Conservation (phyloP, 2,113 vertebrate species). For the Tenrec ecaudatus region DNA sequence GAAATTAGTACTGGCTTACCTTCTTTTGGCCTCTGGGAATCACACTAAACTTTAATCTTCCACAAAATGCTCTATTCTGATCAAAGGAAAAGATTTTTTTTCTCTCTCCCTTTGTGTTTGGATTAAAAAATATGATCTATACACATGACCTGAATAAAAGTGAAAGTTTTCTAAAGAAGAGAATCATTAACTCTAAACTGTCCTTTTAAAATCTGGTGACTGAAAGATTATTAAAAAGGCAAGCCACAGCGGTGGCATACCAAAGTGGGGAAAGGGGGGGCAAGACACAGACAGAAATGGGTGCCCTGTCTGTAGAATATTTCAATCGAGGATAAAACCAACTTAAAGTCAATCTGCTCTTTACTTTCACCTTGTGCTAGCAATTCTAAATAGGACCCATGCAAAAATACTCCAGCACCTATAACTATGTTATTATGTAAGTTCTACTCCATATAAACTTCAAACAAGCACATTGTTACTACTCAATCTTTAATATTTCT, state of each 20-base stretch:
- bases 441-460: not conserved
- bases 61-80: slow-evolving; percentile 45
- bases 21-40: slow-evolving; percentile 26
- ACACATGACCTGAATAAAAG: slow-evolving; percentile 17
- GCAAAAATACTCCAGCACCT: not conserved
- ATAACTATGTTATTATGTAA: not conserved
- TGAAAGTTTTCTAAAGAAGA: slow-evolving; percentile 43
- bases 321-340: not conserved
- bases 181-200: slow-evolving; percentile 35
- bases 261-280: not conserved
- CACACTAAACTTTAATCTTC: slow-evolving; percentile 58
- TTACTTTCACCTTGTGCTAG: not conserved
- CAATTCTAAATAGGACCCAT: not conserved
- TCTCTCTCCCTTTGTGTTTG: slow-evolving; percentile 57
- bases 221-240: not conserved
- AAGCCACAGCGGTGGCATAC: not conserved
- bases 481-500: slow-evolving; percentile 17
- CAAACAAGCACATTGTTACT: not conserved
- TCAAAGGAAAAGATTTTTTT: slow-evolving; percentile 56
- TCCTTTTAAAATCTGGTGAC: too few species aligned
- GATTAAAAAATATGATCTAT: slow-evolving; percentile 67
- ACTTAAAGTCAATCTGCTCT: not conserved
- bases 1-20: slow-evolving; percentile 32
- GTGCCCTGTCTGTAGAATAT: not conserved
- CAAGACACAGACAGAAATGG: not conserved